Conservation (phyloP, 2,797 vertebrate genomes). For the Poecilia picta region DNA sequence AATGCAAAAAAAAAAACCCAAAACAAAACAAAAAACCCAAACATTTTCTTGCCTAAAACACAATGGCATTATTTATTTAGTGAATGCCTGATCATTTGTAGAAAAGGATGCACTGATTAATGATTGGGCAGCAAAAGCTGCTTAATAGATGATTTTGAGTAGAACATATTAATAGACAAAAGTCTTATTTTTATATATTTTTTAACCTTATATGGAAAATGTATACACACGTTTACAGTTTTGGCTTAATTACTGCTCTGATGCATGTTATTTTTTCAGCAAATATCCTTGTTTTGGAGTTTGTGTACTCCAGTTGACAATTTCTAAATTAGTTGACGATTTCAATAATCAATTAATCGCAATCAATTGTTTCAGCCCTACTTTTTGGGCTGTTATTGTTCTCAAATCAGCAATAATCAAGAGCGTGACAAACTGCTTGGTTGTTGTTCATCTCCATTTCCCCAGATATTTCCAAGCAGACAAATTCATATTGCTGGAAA, state of each 20-base stretch:
- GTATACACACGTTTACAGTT: neutral
- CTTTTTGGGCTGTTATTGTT: neutral
- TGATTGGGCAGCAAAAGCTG: neutral
- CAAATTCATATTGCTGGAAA: neutral
- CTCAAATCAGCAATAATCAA: neutral
- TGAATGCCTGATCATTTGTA: neutral
- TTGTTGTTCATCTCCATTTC: neutral
- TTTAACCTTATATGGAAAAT: neutral
- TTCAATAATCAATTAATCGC: neutral
- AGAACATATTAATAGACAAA: neutral
- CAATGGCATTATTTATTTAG: neutral
- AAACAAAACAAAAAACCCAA: too few relatives aligned
- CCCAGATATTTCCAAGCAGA: neutral
- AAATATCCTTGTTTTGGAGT: neutral
- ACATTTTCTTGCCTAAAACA: neutral
- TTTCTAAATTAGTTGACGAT: neutral
- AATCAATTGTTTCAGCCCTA: neutral
- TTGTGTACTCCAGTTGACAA: neutral
- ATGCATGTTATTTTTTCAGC: neutral
- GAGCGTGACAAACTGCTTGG: neutral
- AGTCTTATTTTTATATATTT: too few relatives aligned
- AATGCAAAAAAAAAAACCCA: too few relatives aligned
- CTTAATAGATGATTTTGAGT: neutral
- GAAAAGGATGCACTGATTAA: neutral
- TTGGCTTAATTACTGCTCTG: neutral